Conservation (phyloP, 53 echinoderm and acorn worm genomes). For the Pentamera pediparva region DNA sequence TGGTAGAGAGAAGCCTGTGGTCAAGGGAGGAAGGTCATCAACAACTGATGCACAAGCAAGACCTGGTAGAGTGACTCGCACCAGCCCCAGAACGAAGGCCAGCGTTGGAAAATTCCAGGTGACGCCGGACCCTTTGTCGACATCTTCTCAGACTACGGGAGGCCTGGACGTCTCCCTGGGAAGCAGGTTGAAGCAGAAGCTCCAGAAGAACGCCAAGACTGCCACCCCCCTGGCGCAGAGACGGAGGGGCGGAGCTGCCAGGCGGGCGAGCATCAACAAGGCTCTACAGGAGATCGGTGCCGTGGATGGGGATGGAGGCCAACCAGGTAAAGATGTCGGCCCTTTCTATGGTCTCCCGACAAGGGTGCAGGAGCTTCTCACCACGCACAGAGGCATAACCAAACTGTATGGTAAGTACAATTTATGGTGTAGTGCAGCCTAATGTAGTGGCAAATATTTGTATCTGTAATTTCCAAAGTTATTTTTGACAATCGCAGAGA, state of each 20-base stretch:
- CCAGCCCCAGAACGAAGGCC: too few species aligned
- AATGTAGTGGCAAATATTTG: too few species aligned
- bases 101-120: too few species aligned
- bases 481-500: too few species aligned
- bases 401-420: slow-evolving; percentile 75
- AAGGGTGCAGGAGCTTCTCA: slow-evolving; percentile 66
- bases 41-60: too few species aligned
- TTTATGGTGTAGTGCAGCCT: too few species aligned
- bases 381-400: slow-evolving; percentile 64
- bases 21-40: too few species aligned
- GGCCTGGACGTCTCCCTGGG: not conserved
- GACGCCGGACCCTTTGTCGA: too few species aligned
- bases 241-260: not conserved
- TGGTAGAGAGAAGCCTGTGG: too few species aligned
- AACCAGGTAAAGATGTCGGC: slow-evolving; percentile 68
- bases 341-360: slow-evolving; percentile 93
- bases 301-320: not conserved
- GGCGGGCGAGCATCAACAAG: slow-evolving; percentile 26
- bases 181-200: slow-evolving; percentile 28
- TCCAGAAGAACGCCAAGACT: slow-evolving; percentile 60
- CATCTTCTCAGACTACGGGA: not conserved
- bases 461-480: too few species aligned
- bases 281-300: slow-evolving; percentile 47
- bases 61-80: too few species aligned
- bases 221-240: not conserved